These are phyloP conservation scores for Simalia tracyae DNA, from an alignment of 2,797 vertebrate species.

Conservation along the genomic window DNA sequence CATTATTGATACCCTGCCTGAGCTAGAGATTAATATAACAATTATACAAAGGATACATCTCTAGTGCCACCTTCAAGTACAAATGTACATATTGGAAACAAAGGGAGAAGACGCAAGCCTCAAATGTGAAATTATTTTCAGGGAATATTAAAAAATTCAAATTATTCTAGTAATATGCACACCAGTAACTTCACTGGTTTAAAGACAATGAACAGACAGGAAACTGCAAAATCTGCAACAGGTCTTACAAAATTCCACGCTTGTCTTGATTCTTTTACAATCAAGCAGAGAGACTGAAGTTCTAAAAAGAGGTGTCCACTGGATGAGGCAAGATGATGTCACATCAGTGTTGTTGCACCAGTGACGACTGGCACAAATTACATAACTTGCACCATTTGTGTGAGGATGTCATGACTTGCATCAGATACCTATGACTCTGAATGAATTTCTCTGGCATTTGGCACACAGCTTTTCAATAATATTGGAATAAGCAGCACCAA, in stretches of 20 bases:
- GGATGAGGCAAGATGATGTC: too few species aligned
- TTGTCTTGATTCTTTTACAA: not conserved
- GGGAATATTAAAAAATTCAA: not conserved
- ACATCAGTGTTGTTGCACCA: too few species aligned
- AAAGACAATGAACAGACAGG: not conserved
- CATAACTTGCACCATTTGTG: too few species aligned
- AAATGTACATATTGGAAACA: not conserved
- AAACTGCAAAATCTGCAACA: not conserved
- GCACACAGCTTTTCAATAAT: fast-evolving
- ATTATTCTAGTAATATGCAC: not conserved
- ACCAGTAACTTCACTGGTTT: not conserved
- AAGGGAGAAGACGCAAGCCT: not conserved
- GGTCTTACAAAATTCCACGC: not conserved
- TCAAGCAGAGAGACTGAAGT: not conserved
- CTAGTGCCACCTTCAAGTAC: not conserved
- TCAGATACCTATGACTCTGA: too few species aligned
- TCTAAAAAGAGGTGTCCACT: not conserved
- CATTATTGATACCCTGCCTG: not conserved
- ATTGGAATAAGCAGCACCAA: fast-evolving
- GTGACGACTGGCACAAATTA: too few species aligned
- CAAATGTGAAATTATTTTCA: not conserved
- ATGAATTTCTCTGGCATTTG: not conserved
- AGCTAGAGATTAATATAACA: not conserved
- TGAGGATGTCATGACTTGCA: too few species aligned
- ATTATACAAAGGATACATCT: fast-evolving